phyloP scores from a whole-genome alignment of 2,888 invertebrate genomes.

The Drosophila nr. perissopoda region DNA sequence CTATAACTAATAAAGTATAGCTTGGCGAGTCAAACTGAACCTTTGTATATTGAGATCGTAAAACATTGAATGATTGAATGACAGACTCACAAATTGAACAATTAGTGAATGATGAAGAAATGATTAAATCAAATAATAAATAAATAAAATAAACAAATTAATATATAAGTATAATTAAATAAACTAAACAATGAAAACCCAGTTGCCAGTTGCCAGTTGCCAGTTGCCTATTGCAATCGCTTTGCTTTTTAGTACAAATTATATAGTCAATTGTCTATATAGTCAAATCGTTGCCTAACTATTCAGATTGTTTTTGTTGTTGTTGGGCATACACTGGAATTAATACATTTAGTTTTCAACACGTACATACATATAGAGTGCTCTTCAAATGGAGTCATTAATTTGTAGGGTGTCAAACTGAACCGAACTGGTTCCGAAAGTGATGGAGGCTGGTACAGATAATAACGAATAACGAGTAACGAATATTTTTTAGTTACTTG shows the following conservation, averaged over 20 bases:
- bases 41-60: too few species aligned
- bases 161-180: background rate
- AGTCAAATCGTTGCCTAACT: background rate
- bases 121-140: background rate
- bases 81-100: background rate
- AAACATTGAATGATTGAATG: too few species aligned
- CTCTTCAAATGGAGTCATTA: background rate
- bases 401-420: background rate
- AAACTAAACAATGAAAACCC: background rate
- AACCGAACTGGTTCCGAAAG: background rate
- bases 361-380: constrained; percentile 6
- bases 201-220: background rate
- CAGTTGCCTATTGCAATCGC: background rate
- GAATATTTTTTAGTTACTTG: background rate
- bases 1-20: too few species aligned
- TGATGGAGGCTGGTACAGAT: background rate
- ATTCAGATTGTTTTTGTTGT: background rate
- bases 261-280: background rate
- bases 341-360: background rate
- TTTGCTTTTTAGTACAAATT: background rate
- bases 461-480: background rate
- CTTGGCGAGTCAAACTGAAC: too few species aligned
- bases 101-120: background rate
- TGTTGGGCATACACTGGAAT: background rate
- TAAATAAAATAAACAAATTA: background rate